These are phyloP conservation scores for Tiliqua scincoides DNA, from an alignment of 2,113 vertebrate species.

Conservation along the genomic window DNA sequence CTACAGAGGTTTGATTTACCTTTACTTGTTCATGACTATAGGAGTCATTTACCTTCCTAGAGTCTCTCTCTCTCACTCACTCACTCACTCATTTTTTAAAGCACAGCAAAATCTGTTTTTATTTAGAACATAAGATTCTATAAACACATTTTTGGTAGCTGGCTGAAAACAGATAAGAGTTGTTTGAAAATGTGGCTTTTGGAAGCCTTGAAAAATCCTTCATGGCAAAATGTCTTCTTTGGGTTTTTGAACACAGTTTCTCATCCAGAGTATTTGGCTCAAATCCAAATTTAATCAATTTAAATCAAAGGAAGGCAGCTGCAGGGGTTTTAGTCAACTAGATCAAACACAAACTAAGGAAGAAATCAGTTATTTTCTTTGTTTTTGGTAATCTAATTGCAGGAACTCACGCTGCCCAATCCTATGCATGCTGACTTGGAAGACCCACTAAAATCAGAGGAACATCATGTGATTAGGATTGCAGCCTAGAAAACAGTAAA, in stretches of 20 bases:
- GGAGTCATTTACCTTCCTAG: not conserved
- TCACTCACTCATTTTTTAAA: not conserved
- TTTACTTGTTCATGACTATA: not conserved
- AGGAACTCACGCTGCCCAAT: not conserved
- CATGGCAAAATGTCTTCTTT: not conserved
- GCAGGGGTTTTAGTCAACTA: not conserved
- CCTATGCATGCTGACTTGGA: not conserved
- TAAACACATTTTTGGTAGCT: not conserved
- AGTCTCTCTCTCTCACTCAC: not conserved
- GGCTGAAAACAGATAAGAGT: not conserved
- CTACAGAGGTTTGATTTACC: not conserved
- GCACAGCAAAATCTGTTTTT: not conserved
- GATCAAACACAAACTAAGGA: not conserved
- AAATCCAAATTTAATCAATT: not conserved
- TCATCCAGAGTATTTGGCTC: not conserved
- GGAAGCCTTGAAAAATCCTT: not conserved
- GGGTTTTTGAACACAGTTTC: not conserved
- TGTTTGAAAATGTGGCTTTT: not conserved
- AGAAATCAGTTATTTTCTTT: not conserved
- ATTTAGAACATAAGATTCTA: not conserved
- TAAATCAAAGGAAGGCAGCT: slow-evolving; percentile 1
- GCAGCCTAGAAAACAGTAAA: not conserved
- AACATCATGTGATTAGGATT: not conserved
- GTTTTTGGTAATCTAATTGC: not conserved
- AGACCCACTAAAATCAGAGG: not conserved